phyloP scores from a whole-genome alignment of 2,888 invertebrate species.

The Pterobdella sp. region DNA sequence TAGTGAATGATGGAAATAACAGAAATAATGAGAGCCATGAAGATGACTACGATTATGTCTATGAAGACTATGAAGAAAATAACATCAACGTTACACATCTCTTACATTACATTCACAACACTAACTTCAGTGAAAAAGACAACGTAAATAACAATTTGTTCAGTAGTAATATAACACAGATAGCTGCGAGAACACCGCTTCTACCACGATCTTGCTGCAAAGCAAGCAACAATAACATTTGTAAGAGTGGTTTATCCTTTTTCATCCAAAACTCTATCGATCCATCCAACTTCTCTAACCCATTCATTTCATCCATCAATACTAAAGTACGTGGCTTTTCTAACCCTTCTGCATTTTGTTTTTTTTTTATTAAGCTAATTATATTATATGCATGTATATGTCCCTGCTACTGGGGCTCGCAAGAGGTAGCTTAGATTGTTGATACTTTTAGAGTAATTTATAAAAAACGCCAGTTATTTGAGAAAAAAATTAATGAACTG shows the following conservation, averaged over 20 bases:
- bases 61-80: too few species aligned
- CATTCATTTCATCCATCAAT: neutral
- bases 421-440: too few species aligned
- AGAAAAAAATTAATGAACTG: too few species aligned
- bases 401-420: too few species aligned
- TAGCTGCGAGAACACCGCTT: too few species aligned
- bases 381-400: too few species aligned
- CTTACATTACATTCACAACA: neutral
- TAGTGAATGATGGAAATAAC: neutral
- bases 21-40: neutral
- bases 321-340: conserved; percentile 15
- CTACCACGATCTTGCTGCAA: conserved; percentile 23
- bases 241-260: neutral
- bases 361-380: too few species aligned
- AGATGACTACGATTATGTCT: neutral
- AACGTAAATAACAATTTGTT: too few species aligned
- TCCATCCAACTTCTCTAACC: neutral
- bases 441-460: too few species aligned
- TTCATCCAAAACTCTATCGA: conserved; percentile 8
- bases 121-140: neutral
- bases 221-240: neutral
- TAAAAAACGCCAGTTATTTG: too few species aligned
- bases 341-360: too few species aligned
- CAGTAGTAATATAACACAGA: too few species aligned
- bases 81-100: neutral